phyloP scores from a whole-genome alignment of 2,113 vertebrate genomes.

The Sinocyclocheilus anophthalmus region DNA sequence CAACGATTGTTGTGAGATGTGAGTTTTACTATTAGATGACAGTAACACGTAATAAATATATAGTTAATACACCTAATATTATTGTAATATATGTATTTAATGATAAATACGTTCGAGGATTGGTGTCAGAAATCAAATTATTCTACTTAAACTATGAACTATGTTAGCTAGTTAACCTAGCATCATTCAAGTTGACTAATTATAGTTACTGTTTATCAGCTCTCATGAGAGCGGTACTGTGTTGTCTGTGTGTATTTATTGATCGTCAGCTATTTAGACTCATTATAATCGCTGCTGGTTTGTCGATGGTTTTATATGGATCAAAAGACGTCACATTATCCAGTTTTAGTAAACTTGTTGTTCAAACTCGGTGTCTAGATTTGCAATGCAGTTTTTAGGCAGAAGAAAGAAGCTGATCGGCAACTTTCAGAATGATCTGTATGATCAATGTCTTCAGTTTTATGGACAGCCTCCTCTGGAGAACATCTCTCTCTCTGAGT shows the following conservation, averaged over 20 bases:
- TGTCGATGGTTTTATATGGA: neutral
- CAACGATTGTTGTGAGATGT: neutral
- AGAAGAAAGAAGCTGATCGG: conserved; percentile 63
- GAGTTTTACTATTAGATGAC: neutral
- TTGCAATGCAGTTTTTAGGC: conserved; percentile 67
- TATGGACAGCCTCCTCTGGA: conserved; percentile 88
- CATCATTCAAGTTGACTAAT: neutral
- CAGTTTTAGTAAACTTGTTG: neutral
- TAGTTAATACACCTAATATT: neutral
- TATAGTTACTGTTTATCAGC: neutral
- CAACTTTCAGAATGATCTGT: conserved; percentile 71
- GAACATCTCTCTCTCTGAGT: conserved; percentile 86
- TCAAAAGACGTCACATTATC: neutral
- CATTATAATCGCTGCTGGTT: neutral
- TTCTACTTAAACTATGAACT: neutral
- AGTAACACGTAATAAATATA: neutral
- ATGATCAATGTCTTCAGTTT: conserved; percentile 87
- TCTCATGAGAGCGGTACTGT: neutral
- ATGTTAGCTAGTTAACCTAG: neutral
- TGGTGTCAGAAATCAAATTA: neutral
- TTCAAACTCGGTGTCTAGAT: neutral
- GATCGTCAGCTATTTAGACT: neutral
- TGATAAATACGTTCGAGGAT: neutral
- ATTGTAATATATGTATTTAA: neutral
- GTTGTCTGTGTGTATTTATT: neutral